Conservation (phyloP, 2,888 invertebrate species). For the Drosophila robusta region DNA sequence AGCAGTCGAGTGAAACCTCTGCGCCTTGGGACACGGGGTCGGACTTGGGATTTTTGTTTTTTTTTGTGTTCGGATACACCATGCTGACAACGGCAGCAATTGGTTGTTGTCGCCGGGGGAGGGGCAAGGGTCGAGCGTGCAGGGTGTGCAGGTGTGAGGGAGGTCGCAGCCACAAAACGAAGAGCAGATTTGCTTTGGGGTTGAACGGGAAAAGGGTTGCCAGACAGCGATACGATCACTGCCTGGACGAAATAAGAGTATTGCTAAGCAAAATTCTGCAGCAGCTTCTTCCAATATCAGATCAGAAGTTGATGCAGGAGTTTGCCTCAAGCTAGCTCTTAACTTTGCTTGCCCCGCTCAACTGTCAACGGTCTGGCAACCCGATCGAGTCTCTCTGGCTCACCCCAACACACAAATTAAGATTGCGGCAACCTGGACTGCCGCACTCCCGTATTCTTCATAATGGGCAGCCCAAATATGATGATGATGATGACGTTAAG, state of each 20-base stretch:
- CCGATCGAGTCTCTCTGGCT: neutral
- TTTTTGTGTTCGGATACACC: neutral
- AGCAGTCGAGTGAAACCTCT: slow-evolving; percentile 27
- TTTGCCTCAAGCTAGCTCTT: no score
- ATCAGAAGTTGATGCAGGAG: no score
- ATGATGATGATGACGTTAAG: slow-evolving; percentile 39
- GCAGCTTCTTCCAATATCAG: no score
- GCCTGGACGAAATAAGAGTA: neutral
- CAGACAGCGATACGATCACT: slow-evolving; percentile 2
- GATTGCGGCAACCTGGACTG: slow-evolving; percentile 11
- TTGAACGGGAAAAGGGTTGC: slow-evolving; percentile 5
- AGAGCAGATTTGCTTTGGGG: slow-evolving; percentile 10
- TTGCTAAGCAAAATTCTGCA: no score
- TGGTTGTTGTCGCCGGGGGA: slow-evolving; percentile 8
- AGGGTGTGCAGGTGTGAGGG: slow-evolving; percentile 36
- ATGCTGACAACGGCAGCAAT: slow-evolving; percentile 26
- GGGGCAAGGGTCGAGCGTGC: neutral
- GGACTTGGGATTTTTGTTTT: neutral
- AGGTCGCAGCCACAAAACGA: slow-evolving; percentile 11
- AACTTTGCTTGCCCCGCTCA: neutral
- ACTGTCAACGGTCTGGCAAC: slow-evolving; percentile 4
- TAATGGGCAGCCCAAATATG: slow-evolving; percentile 11
- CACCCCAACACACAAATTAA: slow-evolving; percentile 3
- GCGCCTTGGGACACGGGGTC: slow-evolving; percentile 3
- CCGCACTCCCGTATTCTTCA: neutral